Base-by-base conservation (phyloP, 2,888 invertebrate genomes). In the Drosophila stalkeri region DNA sequence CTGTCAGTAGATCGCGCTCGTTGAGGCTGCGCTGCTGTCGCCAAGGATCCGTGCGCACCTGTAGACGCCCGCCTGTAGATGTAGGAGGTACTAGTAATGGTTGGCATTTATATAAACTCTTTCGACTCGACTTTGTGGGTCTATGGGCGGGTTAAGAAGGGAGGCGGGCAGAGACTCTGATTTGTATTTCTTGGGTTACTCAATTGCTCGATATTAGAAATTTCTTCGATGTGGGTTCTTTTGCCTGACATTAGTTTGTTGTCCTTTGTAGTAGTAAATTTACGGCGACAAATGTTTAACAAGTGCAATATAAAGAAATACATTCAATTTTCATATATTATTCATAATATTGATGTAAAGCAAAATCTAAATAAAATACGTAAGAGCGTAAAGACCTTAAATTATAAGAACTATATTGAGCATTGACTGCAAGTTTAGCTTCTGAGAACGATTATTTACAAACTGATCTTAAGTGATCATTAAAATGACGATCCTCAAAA, bases 21-120 rank as follows among this genome's bases (percentile, higher is more conserved):
- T 91, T 92, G 59, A 92, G 91, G 69, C 92, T 92, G 68, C 91
- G 88, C 73, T 91, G 91, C 72, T 91, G 91, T 52, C 87, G 91
- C 92, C 93, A 92, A 49, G 91, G 91, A 57, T 92, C 92, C 71
- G 81, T 79, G 75, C 89, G 91, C 68, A 85, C 91, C 82, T 91
- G 91, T 66, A 89, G 86, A 82, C 86, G 86, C 44, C 90, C 86
- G 76, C 86, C 86, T 87, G 90, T 85, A 75, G 89, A 90, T 80
- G 69, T 73, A 78, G 84, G 82, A 84, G 70, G 90, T 65, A 77
- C 88, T 74, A 75, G 78, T 66, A 69, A 73, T 77, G 75, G 61
- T 75, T 71, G 65, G 64, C 77, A 68, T 51, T 49, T 51, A 51
- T 20, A 51, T 66, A 59, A 70, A 72, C 73, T 64, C 75, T 65